Percentiles rank a stretch among this genome's conserved stretches.
Evolutionary conservation across 2,888 invertebrate genomes (phyloP).

Genomic region (Gari tellinella): DNA sequence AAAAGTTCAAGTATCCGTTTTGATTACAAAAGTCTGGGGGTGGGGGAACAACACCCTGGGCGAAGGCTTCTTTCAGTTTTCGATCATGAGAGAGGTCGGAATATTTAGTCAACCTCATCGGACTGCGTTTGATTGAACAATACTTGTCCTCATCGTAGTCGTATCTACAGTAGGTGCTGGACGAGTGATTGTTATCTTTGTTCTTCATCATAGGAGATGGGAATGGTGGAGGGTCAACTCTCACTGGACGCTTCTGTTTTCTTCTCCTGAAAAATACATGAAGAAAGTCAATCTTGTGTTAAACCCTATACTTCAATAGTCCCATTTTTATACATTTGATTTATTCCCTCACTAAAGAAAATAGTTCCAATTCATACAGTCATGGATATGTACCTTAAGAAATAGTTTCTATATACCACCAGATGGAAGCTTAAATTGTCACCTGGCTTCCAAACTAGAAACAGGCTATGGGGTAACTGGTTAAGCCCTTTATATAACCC

Average conservation of each 20-base stretch:
- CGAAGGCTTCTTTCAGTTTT: constrained; percentile 66
- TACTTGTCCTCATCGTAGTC: constrained; percentile 78
- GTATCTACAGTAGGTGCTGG: constrained; percentile 73
- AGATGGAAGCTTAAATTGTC: no score
- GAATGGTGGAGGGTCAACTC: constrained; percentile 63
- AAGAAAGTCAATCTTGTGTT: no score
- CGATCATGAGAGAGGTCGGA: constrained; percentile 66
- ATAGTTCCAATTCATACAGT: no score
- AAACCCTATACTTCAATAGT: no score
- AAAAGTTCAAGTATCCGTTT: constrained; percentile 50
- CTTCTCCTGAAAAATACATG: constrained; percentile 25
- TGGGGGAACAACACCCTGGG: constrained; percentile 45
- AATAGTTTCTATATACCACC: no score
- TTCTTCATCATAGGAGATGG: constrained; percentile 69
- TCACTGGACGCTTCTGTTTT: constrained; percentile 46
- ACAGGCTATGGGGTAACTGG: no score
- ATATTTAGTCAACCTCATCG: constrained; percentile 71
- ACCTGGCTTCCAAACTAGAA: no score
- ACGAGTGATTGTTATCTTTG: constrained; percentile 58
- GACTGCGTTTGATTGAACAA: constrained; percentile 76
- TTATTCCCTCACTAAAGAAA: no score
- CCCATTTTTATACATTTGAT: no score
- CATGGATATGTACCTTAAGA: no score
- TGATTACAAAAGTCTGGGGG: constrained; percentile 16
- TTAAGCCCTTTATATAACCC: no score